Evolutionary conservation across 2,888 invertebrate species (phyloP), one percentile per base, ranked within the genome.

Genomic region (Tetragnatha montana): DNA sequence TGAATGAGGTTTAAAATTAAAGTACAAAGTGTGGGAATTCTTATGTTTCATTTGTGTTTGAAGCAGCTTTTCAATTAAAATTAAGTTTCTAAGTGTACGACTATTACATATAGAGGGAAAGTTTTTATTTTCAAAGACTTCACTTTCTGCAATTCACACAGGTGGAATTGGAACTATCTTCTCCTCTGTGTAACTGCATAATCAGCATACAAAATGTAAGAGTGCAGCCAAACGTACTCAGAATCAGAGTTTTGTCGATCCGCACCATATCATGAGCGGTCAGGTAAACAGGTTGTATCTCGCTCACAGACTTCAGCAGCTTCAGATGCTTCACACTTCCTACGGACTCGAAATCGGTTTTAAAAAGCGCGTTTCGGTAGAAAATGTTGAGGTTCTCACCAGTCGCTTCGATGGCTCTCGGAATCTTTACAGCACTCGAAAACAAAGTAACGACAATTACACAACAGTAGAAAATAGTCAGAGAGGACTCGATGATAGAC

Each of bases 201-300:
- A 84, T 19, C 10, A 84, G 51, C 68, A 84, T 69, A 70, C 78
- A 84, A 21, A 69, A 84, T 1, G 49, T 76, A 12, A 84, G 19
- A n/a, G 70, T 35, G 4, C 76, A 69, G 2, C 84, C 84, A 69
- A 68, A 84, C 14, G 22, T 35, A 14, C 75, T 83, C 14, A 83
- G 83, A n/a, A 83, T 75, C 68, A 83, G 17, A 6, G 22, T n/a
- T 19, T 19, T 76, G 1, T 84, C 76, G 0, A 84, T 6, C 0
- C 22, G 10, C 1, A 84, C 1, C 10, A 84, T 17, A 17, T 70
- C 50, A 19, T n/a, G 68, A 8, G 47, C 76, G 8, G 84, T 84
- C 8, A 84, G 19, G 50, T 76, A 76, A 17, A 84, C n/a, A 7
- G 78, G 76, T 14, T 76, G 22, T 6, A 19, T 70, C 49, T 70